Percentiles rank a stretch among this genome's conserved stretches.
Evolutionary conservation across 2,113 vertebrate species (phyloP).

Genomic region (Thalassarche chlororhynchos): DNA sequence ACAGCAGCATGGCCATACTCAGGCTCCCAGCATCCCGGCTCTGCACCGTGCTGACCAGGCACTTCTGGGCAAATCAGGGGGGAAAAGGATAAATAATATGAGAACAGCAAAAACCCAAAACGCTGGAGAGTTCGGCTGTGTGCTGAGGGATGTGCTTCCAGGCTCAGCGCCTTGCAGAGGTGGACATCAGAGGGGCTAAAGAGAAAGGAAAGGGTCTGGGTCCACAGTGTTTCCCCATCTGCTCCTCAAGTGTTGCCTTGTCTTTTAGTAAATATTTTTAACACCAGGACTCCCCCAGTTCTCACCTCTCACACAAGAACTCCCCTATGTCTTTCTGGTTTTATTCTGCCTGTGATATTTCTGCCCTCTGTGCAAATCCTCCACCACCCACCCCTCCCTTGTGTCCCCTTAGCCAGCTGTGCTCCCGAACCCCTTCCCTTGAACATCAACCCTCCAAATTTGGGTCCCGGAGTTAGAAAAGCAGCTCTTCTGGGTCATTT

Average conservation of each 20-base stretch:
- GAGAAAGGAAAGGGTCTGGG: not conserved
- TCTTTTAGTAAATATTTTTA: not conserved
- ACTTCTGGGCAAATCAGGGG: not conserved
- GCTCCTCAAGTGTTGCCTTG: not conserved
- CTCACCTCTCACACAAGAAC: not conserved
- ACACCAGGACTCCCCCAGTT: not conserved
- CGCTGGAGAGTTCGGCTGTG: not conserved
- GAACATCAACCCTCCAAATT: not conserved
- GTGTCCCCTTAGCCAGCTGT: not conserved
- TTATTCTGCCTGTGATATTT: not conserved
- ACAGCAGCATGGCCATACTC: rapidly evolving
- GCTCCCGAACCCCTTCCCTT: not conserved
- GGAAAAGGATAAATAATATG: not conserved
- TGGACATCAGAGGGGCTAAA: rapidly evolving
- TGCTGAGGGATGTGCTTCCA: not conserved
- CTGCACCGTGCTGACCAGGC: rapidly evolving
- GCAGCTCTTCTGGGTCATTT: not conserved
- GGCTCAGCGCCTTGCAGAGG: not conserved
- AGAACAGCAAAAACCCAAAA: not conserved
- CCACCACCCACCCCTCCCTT: not conserved
- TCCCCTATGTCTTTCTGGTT: not conserved
- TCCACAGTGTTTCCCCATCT: not conserved
- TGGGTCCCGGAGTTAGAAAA: not conserved
- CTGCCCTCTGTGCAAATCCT: not conserved
- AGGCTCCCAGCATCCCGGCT: not conserved